Evolutionary conservation across 2,797 vertebrate genomes (phyloP).

Genomic region (Chiroxiphia lanceolata): DNA sequence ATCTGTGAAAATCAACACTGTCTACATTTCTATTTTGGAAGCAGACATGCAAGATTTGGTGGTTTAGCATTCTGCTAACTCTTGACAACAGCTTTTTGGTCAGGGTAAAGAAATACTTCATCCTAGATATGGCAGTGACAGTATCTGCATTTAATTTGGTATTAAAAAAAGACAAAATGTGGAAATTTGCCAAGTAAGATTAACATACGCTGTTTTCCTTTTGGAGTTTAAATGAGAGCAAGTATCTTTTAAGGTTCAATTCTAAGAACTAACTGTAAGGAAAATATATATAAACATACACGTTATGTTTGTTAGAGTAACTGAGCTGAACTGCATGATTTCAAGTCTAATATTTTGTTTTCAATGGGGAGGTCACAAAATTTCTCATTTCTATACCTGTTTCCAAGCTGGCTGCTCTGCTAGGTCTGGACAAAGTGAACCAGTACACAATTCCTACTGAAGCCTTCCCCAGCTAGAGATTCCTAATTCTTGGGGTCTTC

Average conservation of each 20-base stretch:
- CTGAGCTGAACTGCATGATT: neutral
- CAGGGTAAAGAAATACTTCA: neutral
- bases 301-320: neutral
- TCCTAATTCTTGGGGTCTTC: neutral
- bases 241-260: neutral
- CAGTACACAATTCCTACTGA: neutral
- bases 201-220: neutral
- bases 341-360: neutral
- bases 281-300: neutral
- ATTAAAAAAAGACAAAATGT: neutral
- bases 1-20: neutral
- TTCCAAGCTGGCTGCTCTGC: neutral
- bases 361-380: neutral
- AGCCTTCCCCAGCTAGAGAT: rapidly evolving
- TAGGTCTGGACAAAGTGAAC: neutral
- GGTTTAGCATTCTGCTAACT: neutral
- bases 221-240: neutral
- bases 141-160: neutral
- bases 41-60: neutral
- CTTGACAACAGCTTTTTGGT: neutral
- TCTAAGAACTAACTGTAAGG: neutral
- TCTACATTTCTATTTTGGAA: neutral
- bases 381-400: neutral
- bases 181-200: neutral
- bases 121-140: neutral